Percentiles rank a stretch among this genome's conserved stretches.
These are phyloP conservation scores for Megastigmus dorsalis DNA, from an alignment of 2,888 invertebrate genomes.

Conservation along the genomic window DNA sequence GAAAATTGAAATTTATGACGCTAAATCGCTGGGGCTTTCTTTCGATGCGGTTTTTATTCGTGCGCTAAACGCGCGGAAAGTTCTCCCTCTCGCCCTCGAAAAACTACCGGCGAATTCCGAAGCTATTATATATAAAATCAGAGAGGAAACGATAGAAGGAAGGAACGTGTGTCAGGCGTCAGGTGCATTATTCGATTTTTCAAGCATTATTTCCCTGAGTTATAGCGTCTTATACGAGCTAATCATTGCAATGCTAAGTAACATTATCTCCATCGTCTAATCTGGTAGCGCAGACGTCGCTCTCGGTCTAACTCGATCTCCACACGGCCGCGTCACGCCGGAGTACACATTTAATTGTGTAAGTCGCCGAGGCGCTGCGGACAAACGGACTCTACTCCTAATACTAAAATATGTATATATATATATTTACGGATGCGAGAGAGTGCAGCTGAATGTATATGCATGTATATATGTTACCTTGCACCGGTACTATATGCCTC, in stretches of 20 bases:
- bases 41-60: no score
- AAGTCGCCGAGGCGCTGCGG: not conserved
- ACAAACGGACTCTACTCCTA: slow-evolving; percentile 2
- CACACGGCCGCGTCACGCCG: slow-evolving; percentile 3
- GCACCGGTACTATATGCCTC: not conserved
- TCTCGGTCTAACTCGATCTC: not conserved
- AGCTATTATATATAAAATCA: no score
- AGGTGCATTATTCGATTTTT: slow-evolving; percentile 1
- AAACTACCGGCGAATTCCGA: slow-evolving; percentile 20
- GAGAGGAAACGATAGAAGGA: not conserved
- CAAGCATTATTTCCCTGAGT: slow-evolving; percentile 9
- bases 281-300: not conserved
- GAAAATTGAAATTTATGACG: slow-evolving; percentile 41
- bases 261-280: slow-evolving; percentile 40
- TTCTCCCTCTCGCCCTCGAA: not conserved
- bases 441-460: no score
- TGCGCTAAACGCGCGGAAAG: not conserved
- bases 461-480: not conserved
- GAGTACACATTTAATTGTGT: slow-evolving; percentile 29
- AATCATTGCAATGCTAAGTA: slow-evolving; percentile 42
- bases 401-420: no score
- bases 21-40: no score
- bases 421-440: no score
- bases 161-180: not conserved
- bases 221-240: slow-evolving; percentile 23